Evolutionary conservation across 2,113 vertebrate species (phyloP).

Genomic region (Phrynocephalus versicolor): DNA sequence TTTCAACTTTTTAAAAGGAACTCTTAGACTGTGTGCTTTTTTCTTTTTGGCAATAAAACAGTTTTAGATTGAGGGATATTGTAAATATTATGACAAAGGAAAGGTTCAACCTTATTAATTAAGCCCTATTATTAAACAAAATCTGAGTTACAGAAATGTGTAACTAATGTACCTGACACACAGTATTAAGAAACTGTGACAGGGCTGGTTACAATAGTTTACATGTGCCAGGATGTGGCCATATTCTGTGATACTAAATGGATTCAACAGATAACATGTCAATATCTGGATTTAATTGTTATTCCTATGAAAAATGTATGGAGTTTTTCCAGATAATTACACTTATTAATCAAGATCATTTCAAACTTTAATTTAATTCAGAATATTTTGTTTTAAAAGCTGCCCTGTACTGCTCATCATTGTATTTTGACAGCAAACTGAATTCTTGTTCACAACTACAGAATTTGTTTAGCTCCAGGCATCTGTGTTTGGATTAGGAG

Average conservation of each 20-base stretch:
- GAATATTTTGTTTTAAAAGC: slow-evolving; percentile 70
- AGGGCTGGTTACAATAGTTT: slow-evolving; percentile 26
- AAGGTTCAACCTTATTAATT: slow-evolving; percentile 62
- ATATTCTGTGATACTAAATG: slow-evolving; percentile 10
- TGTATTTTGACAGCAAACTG: slow-evolving; percentile 82
- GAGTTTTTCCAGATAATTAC: slow-evolving; percentile 36
- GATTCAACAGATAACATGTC: slow-evolving; percentile 40
- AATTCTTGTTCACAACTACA: slow-evolving; percentile 83
- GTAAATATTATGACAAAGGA: slow-evolving; percentile 63
- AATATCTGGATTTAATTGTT: slow-evolving; percentile 53
- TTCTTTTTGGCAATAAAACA: neutral
- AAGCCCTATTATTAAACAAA: slow-evolving; percentile 65
- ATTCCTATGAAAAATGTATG: slow-evolving; percentile 34
- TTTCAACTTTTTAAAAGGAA: slow-evolving; percentile 2
- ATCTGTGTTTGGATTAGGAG: slow-evolving; percentile 95
- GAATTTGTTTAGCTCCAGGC: slow-evolving; percentile 92
- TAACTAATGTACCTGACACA: slow-evolving; percentile 51
- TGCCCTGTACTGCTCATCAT: slow-evolving; percentile 76
- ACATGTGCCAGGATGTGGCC: neutral
- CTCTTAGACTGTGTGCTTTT: neutral
- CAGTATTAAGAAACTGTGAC: slow-evolving; percentile 56
- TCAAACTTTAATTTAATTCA: slow-evolving; percentile 63
- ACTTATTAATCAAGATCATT: slow-evolving; percentile 63
- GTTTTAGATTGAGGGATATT: slow-evolving; percentile 58
- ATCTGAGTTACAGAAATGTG: slow-evolving; percentile 46